Evolutionary conservation across 1,140 invertebrate genomes (phyloP).

Genomic region (Vollenhovia emeryi): DNA sequence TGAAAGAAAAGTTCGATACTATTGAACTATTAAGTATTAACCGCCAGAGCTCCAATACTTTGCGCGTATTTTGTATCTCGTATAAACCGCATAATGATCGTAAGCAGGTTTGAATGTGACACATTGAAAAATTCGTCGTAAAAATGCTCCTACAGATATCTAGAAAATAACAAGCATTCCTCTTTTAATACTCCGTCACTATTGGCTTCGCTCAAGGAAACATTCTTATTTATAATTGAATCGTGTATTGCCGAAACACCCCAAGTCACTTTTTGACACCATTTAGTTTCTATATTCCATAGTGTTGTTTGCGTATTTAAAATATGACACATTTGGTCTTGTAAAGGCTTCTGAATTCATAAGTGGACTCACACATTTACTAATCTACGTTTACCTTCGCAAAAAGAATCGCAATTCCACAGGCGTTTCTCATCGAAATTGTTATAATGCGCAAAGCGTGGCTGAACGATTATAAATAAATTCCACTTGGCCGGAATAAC

Average conservation of each 20-base stretch:
- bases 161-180: background rate
- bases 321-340: too few species aligned
- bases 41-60: background rate
- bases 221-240: background rate
- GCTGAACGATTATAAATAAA: background rate
- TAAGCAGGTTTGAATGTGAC: background rate
- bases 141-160: background rate
- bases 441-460: background rate
- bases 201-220: background rate
- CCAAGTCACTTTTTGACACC: too few species aligned
- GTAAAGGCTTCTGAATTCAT: too few species aligned
- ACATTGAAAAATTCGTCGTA: background rate
- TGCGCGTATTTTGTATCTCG: background rate
- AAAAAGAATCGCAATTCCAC: background rate
- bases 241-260: too few species aligned
- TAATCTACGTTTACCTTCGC: too few species aligned
- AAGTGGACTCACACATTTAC: too few species aligned
- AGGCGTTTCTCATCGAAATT: background rate
- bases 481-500: background rate
- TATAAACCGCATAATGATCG: background rate
- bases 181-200: background rate
- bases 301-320: too few species aligned
- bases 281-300: too few species aligned
- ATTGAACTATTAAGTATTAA: slow-evolving; percentile 42
- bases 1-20: slow-evolving; percentile 14